phyloP scores from a whole-genome alignment of 2,113 vertebrate species.

The Ctenodactylus gundi region DNA sequence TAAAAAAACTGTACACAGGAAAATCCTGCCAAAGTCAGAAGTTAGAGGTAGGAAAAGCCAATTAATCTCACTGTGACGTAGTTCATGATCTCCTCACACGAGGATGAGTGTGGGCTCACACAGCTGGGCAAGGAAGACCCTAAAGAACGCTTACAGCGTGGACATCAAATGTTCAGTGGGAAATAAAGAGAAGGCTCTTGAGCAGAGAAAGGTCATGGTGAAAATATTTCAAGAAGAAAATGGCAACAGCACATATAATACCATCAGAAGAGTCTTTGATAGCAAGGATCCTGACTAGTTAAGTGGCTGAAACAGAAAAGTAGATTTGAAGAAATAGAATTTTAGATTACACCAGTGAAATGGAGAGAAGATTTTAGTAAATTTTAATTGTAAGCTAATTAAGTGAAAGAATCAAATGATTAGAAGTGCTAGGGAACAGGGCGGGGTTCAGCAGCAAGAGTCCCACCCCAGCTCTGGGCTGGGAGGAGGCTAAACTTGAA shows the following conservation, averaged over 20 bases:
- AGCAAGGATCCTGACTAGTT: background rate
- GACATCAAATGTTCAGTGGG: background rate
- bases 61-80: background rate
- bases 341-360: background rate
- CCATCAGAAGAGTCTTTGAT: background rate
- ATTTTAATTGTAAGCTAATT: background rate
- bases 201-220: background rate
- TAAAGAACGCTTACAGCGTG: constrained; percentile 21
- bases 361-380: background rate
- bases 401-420: background rate
- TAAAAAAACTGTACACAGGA: background rate
- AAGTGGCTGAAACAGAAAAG: background rate
- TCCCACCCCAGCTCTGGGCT: background rate
- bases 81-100: background rate
- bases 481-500: background rate
- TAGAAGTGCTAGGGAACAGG: background rate
- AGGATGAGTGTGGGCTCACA: background rate
- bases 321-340: constrained; percentile 4
- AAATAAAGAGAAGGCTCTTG: background rate
- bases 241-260: background rate
- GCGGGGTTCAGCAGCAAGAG: background rate
- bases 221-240: constrained; percentile 31
- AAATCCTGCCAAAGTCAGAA: constrained; percentile 1
- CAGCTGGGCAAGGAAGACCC: background rate
- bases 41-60: background rate